phyloP scores from a whole-genome alignment of 2,113 vertebrate species.

The Upupa epops region DNA sequence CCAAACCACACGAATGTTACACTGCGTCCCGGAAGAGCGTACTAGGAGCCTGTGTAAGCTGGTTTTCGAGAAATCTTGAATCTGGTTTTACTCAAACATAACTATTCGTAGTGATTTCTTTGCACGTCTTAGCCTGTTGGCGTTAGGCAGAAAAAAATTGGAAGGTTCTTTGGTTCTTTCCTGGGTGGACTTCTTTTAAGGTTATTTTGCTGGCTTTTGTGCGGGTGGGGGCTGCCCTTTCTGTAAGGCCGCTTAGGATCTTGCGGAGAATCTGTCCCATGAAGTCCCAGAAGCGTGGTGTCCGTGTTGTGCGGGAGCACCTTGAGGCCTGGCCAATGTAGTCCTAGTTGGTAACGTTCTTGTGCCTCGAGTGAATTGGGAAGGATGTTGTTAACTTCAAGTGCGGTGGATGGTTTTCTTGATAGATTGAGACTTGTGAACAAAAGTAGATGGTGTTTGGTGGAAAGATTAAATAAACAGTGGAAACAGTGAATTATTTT shows the following conservation, averaged over 20 bases:
- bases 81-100: neutral
- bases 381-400: neutral
- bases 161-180: neutral
- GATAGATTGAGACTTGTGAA: neutral
- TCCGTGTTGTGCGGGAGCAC: neutral
- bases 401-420: neutral
- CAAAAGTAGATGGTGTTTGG: neutral
- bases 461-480: neutral
- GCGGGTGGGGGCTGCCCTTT: neutral
- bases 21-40: neutral
- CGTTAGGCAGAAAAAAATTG: neutral
- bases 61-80: neutral
- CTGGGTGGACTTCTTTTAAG: neutral
- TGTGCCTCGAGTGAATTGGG: fast-evolving
- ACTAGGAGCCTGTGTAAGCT: neutral
- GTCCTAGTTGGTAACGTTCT: neutral
- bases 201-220: neutral
- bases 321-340: fast-evolving
- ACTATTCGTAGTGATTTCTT: neutral
- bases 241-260: neutral
- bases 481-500: neutral
- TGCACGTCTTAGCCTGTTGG: neutral
- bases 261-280: neutral
- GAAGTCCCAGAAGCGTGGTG: neutral
- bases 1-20: neutral